Evolutionary conservation across 1,140 invertebrate genomes (phyloP).

Genomic region (Orchestia grillus): DNA sequence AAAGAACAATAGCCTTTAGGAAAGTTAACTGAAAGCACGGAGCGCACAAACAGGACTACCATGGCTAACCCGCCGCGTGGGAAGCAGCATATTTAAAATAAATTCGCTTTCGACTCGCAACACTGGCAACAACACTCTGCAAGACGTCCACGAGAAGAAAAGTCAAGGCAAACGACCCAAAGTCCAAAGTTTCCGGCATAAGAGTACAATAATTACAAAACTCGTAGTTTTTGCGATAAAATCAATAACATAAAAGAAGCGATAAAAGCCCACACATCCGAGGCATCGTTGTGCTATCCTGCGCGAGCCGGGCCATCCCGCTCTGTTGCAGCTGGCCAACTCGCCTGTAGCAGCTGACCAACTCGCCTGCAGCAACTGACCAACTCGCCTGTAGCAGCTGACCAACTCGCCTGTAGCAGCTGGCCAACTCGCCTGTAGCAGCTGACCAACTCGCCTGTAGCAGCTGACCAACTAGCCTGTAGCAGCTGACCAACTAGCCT

Average conservation of each 20-base stretch:
- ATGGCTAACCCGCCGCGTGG: not conserved
- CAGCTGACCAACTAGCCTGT: too few species aligned
- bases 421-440: too few species aligned
- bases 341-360: too few species aligned
- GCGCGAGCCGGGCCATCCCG: not conserved
- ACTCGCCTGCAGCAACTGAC: too few species aligned
- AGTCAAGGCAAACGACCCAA: not conserved
- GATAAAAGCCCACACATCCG: not conserved
- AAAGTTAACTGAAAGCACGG: not conserved
- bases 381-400: too few species aligned
- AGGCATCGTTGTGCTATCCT: not conserved
- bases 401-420: too few species aligned
- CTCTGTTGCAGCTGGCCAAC: too few species aligned
- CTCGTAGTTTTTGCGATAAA: not conserved
- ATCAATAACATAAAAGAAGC: not conserved
- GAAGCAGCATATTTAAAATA: not conserved
- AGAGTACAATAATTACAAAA: not conserved
- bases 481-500: too few species aligned
- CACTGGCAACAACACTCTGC: not conserved
- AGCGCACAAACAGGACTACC: not conserved
- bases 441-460: too few species aligned
- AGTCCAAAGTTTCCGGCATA: not conserved
- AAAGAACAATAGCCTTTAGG: not conserved
- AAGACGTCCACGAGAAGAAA: not conserved
- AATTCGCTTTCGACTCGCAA: not conserved